phyloP scores from a whole-genome alignment of 2,113 vertebrate genomes.

The Platysternon megacephalum region DNA sequence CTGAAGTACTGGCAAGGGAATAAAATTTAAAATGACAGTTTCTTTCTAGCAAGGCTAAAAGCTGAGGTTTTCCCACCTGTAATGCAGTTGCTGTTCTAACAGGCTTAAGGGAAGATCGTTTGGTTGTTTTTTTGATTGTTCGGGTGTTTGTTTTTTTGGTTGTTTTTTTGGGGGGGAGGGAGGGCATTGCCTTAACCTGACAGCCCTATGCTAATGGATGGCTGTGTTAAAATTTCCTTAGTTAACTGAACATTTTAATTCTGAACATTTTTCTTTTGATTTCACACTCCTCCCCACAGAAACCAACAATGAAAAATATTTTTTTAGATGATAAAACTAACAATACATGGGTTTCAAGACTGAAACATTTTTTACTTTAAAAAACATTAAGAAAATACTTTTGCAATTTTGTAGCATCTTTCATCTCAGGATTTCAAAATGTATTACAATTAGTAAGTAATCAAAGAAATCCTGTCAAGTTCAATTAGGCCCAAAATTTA shows the following conservation, averaged over 20 bases:
- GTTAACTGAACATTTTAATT: slow-evolving; percentile 1
- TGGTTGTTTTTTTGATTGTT: neutral
- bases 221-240: slow-evolving; percentile 8
- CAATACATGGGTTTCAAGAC: neutral
- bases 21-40: neutral
- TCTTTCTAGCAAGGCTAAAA: neutral
- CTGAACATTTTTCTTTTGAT: neutral
- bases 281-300: neutral
- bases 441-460: neutral
- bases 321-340: neutral
- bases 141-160: no score
- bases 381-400: neutral
- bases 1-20: neutral
- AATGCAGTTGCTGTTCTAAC: neutral
- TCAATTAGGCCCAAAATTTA: neutral
- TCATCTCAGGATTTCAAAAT: neutral
- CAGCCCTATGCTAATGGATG: slow-evolving; percentile 21
- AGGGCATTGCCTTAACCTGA: neutral
- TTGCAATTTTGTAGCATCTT: neutral
- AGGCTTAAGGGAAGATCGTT: neutral
- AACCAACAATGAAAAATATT: slow-evolving; percentile 3
- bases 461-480: neutral
- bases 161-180: neutral
- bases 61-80: neutral
- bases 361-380: neutral